Conservation (phyloP, 2,888 invertebrate species). For the Glyphotaelius pellucidus region DNA sequence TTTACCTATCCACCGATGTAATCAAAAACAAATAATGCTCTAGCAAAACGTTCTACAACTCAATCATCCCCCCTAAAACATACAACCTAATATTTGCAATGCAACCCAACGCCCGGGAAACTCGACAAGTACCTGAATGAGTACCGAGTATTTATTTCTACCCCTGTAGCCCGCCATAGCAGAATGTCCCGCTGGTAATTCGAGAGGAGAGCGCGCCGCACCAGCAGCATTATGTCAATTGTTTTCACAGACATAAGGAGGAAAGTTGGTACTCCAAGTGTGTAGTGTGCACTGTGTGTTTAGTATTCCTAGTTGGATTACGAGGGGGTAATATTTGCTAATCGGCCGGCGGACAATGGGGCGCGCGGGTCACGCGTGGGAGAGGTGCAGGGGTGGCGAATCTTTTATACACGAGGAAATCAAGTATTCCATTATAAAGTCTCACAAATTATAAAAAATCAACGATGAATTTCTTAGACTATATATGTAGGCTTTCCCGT, state of each 20-base stretch:
- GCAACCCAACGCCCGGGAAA: constrained; percentile 31
- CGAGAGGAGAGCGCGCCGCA: constrained; percentile 7
- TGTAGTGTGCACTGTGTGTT: constrained; percentile 8
- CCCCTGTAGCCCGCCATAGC: background rate
- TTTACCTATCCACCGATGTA: background rate
- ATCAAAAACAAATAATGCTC: constrained; percentile 33
- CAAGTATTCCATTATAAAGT: too few species aligned
- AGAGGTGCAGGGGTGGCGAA: constrained; percentile 27
- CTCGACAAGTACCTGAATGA: background rate
- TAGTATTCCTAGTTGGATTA: constrained; percentile 27
- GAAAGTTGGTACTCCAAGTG: constrained; percentile 39
- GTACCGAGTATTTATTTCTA: background rate
- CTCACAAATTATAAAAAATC: too few species aligned
- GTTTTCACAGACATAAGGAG: constrained; percentile 50
- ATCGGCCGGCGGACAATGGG: constrained; percentile 53
- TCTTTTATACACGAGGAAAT: background rate
- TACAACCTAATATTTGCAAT: constrained; percentile 22
- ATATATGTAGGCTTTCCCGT: too few species aligned
- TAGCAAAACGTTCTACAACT: constrained; percentile 3
- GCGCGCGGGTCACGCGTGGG: constrained; percentile 29
- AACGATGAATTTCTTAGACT: too few species aligned
- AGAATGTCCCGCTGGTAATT: background rate
- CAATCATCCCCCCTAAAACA: background rate
- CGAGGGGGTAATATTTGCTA: constrained; percentile 57
- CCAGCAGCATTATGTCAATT: constrained; percentile 47